Evolutionary conservation across 2,113 vertebrate genomes (phyloP), one percentile per base, ranked within the genome.

Genomic region (Rana temporaria): DNA sequence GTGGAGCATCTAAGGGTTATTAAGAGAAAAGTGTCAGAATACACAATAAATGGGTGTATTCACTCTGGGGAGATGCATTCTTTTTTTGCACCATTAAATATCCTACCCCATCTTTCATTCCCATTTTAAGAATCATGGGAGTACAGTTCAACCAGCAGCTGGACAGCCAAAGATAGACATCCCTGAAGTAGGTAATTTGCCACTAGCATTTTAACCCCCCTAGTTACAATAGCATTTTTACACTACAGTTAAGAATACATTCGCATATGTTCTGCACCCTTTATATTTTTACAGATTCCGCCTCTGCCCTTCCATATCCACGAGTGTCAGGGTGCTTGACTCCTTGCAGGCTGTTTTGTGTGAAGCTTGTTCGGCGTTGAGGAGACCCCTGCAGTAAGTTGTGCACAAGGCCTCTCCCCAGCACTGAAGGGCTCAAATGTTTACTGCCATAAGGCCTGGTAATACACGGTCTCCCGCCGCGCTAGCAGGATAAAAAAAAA

Each of bases 391-490:
- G 81, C 71, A 68, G 53, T 59, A 56, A 48, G 22, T 75, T n/a
- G 59, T 75, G 72, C 72, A 75, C 72, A 68, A 79, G 71, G 63
- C 64, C 32, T 76, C 32, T 76, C 80, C 72, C 81, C 63, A 64
- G 34, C 56, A 57, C 53, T 70, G 53, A 69, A 79, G 65, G 65
- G 66, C 52, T 79, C 69, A 15, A 67, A 57, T 65, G 20, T 79
- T 56, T 20, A 57, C 77, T 79, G 77, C 77, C 77, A 59, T 67
- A 75, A 32, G 72, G 56, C 56, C 72, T 75, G 72, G 72, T 75
- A 56, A 22, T 52, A 17, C 56, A 22, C n/a, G 12, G 72, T 75
- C 34, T 62, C 42, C 42, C 32, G 20, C 62, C 59, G 22, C 48
- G 53, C 70, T 15, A 62, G 52, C 70, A 82, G 71, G 42, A 53